Percentiles rank a stretch among this genome's conserved stretches.
These are phyloP conservation scores for Ceratina calcarata DNA, from an alignment of 1,140 invertebrate genomes.

Conservation along the genomic window DNA sequence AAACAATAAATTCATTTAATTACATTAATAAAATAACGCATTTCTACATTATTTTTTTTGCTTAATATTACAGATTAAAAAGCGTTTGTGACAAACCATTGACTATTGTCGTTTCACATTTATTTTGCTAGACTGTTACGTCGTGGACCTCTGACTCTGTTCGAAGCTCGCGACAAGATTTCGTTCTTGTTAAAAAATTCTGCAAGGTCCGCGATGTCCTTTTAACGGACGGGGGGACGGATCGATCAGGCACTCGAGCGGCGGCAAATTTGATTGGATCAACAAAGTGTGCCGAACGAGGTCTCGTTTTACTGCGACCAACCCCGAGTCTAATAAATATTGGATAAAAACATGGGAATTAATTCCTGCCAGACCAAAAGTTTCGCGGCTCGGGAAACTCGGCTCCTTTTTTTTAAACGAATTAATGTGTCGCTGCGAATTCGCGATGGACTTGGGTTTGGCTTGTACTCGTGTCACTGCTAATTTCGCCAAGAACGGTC, in stretches of 20 bases:
- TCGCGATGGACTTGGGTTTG: no score
- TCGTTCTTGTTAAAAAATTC: constrained; percentile 26
- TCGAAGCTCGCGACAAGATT: neutral
- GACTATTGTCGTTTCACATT: no score
- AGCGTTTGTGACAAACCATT: no score
- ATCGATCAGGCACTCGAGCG: constrained; percentile 37
- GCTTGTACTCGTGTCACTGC: neutral
- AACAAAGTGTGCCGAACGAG: constrained; percentile 19
- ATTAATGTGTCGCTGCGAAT: no score
- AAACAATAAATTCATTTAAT: no score
- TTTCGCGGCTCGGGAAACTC: neutral
- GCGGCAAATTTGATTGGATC: constrained; percentile 36
- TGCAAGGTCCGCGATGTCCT: constrained; percentile 39
- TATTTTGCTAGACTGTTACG: no score
- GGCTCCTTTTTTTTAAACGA: no score
- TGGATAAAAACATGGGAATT: neutral
- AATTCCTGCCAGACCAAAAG: no score
- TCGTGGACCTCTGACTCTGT: neutral
- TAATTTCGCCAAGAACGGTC: constrained; percentile 25
- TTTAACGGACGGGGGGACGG: constrained; percentile 1
- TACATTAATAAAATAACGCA: no score
- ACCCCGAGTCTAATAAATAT: constrained; percentile 17
- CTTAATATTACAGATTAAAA: no score
- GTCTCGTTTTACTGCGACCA: neutral
- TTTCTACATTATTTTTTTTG: no score